Evolutionary conservation across 2,888 invertebrate species (phyloP).

Genomic region (Phortica magna): DNA sequence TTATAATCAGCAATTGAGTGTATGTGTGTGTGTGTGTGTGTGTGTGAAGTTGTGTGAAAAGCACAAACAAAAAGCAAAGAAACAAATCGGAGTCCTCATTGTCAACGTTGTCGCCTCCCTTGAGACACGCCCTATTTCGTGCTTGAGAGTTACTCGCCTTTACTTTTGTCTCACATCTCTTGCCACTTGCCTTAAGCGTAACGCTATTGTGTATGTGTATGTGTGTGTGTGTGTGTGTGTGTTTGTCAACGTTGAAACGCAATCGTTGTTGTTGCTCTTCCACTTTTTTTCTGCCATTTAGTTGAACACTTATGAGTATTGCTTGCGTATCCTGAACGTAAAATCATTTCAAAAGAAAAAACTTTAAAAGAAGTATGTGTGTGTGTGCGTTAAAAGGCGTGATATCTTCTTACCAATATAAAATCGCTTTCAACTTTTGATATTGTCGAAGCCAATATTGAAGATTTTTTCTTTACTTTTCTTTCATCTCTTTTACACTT

Average conservation of each 20-base stretch:
- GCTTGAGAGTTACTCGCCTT: neutral
- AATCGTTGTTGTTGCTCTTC: too few relatives aligned
- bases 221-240: constrained; percentile 50
- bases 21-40: constrained; percentile 25
- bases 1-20: constrained; percentile 53
- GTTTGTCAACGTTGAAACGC: constrained; percentile 70
- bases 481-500: neutral
- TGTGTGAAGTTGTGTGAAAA: too few relatives aligned
- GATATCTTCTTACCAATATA: neutral
- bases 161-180: neutral
- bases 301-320: constrained; percentile 70
- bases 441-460: too few relatives aligned
- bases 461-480: too few relatives aligned
- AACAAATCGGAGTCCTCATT: too few relatives aligned
- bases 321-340: constrained; percentile 54
- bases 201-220: too few relatives aligned
- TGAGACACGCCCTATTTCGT: neutral
- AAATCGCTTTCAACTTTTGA: too few relatives aligned
- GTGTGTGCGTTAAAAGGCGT: neutral
- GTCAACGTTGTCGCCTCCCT: neutral
- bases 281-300: constrained; percentile 65
- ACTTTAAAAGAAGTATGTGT: too few relatives aligned
- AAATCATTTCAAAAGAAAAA: neutral
- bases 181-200: too few relatives aligned
- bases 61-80: too few relatives aligned